phyloP scores from a whole-genome alignment of 2,888 invertebrate genomes.

The Cataglyphis livida region DNA sequence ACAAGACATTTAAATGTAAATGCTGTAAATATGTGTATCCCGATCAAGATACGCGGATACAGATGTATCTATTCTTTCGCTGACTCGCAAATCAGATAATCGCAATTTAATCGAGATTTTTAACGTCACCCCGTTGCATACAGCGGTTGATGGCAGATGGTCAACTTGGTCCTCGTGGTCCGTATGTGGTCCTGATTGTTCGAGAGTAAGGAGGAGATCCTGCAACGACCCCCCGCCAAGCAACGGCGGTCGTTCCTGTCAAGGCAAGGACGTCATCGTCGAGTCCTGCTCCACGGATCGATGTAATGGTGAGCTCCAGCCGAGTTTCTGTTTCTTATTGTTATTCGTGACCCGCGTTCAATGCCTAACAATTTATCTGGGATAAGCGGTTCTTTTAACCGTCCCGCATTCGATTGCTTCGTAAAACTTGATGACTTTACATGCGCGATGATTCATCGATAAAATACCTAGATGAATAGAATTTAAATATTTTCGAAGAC shows the following conservation, averaged over 20 bases:
- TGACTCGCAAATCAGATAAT: constrained; percentile 64
- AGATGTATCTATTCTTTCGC: constrained; percentile 54
- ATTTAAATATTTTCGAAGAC: constrained; percentile 7
- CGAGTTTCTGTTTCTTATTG: constrained; percentile 57
- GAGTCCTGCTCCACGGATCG: constrained; percentile 78
- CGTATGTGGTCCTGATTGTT: constrained; percentile 95
- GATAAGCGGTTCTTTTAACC: constrained; percentile 54
- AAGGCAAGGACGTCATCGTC: constrained; percentile 79
- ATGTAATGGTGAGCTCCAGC: constrained; percentile 78
- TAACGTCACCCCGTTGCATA: constrained; percentile 67
- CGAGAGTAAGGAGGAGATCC: constrained; percentile 92
- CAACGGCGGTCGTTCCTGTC: constrained; percentile 78
- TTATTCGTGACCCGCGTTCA: constrained; percentile 56
- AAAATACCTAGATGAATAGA: background rate
- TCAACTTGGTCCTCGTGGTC: constrained; percentile 96
- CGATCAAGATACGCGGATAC: constrained; percentile 28
- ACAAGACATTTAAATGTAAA: constrained; percentile 27
- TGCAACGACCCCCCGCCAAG: constrained; percentile 87
- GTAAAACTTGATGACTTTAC: constrained; percentile 49
- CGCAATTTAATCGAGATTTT: constrained; percentile 72
- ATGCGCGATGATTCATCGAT: constrained; percentile 40
- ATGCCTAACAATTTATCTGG: constrained; percentile 65
- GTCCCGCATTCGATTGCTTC: constrained; percentile 54
- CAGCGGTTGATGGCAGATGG: constrained; percentile 91
- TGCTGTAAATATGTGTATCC: background rate